These are phyloP conservation scores for Cyprinodon diabolis DNA, from an alignment of 2,797 vertebrate species.

Conservation along the genomic window DNA sequence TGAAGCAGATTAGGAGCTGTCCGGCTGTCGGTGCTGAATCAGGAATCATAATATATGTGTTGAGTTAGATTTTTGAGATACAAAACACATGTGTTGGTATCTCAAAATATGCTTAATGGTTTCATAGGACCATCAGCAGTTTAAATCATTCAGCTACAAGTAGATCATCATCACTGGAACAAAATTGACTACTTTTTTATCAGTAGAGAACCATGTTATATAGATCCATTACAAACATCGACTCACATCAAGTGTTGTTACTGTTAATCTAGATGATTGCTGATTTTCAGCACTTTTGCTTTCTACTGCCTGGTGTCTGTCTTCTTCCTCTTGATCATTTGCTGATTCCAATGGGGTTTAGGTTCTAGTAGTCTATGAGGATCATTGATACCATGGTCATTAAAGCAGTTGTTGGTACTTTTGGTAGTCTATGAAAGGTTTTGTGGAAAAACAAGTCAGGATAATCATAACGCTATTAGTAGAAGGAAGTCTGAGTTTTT, in stretches of 20 bases:
- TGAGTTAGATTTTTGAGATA: neutral
- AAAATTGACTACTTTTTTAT: neutral
- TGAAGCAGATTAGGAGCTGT: conserved; percentile 61
- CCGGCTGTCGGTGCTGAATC: conserved; percentile 68
- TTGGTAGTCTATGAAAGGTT: neutral
- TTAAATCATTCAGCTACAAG: neutral
- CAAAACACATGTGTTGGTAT: neutral
- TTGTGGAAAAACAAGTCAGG: neutral
- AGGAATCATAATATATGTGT: neutral
- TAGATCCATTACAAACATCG: too few relatives aligned
- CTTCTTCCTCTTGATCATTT: neutral
- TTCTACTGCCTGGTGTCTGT: neutral
- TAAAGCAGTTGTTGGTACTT: neutral
- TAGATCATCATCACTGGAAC: neutral
- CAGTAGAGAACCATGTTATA: neutral
- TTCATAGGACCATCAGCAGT: neutral
- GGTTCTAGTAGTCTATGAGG: neutral
- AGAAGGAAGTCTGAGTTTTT: neutral
- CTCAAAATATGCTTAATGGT: too few relatives aligned
- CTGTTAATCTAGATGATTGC: neutral
- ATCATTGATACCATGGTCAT: neutral
- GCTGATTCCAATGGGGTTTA: neutral
- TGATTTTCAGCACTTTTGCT: neutral
- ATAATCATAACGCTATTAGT: neutral
- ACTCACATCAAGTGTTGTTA: too few relatives aligned